These are phyloP conservation scores for Drosophila mauritiana DNA, from an alignment of 1,140 invertebrate species.

Conservation along the genomic window DNA sequence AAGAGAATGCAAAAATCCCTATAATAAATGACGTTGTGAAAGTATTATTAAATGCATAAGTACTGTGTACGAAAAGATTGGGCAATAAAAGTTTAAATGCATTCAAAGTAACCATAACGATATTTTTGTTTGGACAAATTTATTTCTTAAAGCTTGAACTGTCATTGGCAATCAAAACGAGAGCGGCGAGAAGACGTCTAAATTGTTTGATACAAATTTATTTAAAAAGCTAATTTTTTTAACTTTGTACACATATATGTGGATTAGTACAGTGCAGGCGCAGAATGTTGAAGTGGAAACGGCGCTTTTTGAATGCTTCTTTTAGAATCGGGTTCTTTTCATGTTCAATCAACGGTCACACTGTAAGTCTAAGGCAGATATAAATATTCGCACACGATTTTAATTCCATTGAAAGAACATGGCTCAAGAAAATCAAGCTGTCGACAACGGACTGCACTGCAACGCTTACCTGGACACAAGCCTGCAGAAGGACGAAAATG, in stretches of 20 bases:
- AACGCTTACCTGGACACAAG: neutral
- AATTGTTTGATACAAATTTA: too few species aligned
- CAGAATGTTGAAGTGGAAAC: neutral
- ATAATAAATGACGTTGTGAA: neutral
- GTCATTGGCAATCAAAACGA: too few species aligned
- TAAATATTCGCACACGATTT: constrained; percentile 2
- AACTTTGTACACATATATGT: too few species aligned
- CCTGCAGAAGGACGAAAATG: constrained; percentile 20
- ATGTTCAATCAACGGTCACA: neutral
- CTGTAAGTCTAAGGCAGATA: neutral
- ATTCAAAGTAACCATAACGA: neutral
- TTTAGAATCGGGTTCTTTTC: neutral
- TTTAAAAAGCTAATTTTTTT: too few species aligned
- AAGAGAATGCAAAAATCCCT: neutral
- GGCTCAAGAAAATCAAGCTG: neutral
- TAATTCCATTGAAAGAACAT: neutral
- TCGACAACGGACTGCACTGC: neutral
- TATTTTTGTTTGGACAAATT: neutral
- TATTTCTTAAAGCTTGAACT: too few species aligned
- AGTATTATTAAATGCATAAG: constrained; percentile 3
- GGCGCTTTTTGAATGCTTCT: neutral
- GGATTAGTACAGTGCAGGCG: too few species aligned
- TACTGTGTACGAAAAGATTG: neutral
- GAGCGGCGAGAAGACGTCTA: too few species aligned
- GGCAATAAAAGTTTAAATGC: constrained; percentile 7